Conservation (phyloP, 1,140 invertebrate genomes). For the Brachionus manjavacas region DNA sequence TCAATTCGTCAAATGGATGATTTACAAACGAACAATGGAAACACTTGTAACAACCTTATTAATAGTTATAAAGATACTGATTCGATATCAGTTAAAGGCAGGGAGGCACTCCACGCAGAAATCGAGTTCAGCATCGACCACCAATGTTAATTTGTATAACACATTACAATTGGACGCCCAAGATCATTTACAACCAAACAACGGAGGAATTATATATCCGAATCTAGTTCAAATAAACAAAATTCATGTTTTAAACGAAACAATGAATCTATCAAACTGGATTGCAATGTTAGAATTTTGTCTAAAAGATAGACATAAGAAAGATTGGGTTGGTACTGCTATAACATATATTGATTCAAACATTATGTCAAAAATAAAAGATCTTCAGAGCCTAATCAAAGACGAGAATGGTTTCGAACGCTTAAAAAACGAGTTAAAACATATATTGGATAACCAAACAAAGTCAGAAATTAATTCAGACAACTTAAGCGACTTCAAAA, state of each 20-base stretch:
- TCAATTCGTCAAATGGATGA: background rate
- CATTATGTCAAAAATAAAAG: background rate
- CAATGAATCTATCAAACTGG: background rate
- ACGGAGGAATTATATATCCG: background rate
- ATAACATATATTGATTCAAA: background rate
- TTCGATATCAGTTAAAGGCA: background rate
- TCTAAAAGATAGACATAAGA: background rate
- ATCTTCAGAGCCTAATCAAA: background rate
- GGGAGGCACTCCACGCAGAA: background rate
- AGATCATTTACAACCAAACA: background rate
- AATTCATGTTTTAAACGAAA: background rate
- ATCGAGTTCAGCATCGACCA: background rate
- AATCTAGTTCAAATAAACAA: background rate
- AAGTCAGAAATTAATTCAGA: conserved; percentile 2
- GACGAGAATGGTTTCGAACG: conserved; percentile 6
- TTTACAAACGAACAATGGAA: background rate
- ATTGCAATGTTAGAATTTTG: background rate
- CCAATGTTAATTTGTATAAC: background rate
- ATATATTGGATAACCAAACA: background rate
- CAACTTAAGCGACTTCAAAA: background rate
- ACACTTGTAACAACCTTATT: background rate
- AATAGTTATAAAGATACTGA: background rate
- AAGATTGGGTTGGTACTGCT: background rate
- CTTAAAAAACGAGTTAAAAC: conserved; percentile 4
- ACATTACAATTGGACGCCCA: background rate